Base-by-base conservation (phyloP, 2,797 vertebrate genomes). In the Scleropages formosus region DNA sequence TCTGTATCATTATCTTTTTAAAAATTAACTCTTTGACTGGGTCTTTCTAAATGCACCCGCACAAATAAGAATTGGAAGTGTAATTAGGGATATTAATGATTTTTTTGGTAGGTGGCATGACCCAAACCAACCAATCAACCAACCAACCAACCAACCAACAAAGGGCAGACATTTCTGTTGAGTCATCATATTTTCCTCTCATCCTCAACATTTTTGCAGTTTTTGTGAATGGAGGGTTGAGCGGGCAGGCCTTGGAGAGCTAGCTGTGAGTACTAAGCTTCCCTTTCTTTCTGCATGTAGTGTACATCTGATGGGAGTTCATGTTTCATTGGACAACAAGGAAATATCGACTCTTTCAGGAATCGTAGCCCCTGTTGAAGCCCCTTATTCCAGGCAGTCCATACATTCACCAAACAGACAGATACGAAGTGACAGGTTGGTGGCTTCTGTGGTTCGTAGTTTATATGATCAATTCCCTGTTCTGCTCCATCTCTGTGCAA, bases 371-470 rank as follows among this genome's bases (percentile, higher is more conserved):
- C 75, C 69, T 77, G 71, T 81, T 80, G 71, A 8, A 7, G 60
- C 78, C 78, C 77, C 79, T 77, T 8, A 67, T 76, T 69, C 56
- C 31, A 24, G 49, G 76, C 59, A 56, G 63, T 61, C 67, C 77
- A 74, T 70, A 59, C 78, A 51, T 74, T 62, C 31, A 73, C 53
- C 75, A 77, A 68, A 82, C 67, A 77, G 75, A 75, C 76, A 84
- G 81, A 84, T 82, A 77, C 80, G 76, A 82, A 85, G 85, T 85
- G 84, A 87, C 82, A 84, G 78, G 78, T 61, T 49, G 8, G 76
- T 76, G 75, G 73, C 78, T 67, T 79, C 82, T 73, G 70, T 20
- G 62, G 72, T 79, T 26, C 77, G 58, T 80, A 80, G 75, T 82
- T 84, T 81, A 82, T 84, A 82, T 82, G 83, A 85, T 82, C 81